These are phyloP conservation scores for Myotis lucifugus DNA, from an alignment of 2,113 vertebrate species.

Conservation along the genomic window DNA sequence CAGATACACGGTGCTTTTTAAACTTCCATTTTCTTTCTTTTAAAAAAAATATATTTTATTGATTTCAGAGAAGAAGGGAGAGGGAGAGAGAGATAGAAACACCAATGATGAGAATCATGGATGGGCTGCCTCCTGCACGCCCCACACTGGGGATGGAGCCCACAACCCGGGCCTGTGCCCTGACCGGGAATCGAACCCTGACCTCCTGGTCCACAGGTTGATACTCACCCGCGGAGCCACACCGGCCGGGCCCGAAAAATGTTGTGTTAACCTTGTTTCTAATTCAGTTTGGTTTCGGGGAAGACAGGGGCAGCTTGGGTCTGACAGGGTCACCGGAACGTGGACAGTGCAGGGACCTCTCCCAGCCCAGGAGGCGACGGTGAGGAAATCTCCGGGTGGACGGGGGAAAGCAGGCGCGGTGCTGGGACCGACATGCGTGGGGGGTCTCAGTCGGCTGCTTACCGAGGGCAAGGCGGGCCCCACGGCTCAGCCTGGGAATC, in stretches of 20 bases:
- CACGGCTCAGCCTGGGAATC: slow-evolving; percentile 52
- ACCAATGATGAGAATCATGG: too few relatives aligned
- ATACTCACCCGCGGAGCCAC: too few relatives aligned
- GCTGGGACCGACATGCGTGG: accelerated
- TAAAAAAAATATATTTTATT: too few relatives aligned
- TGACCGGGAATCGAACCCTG: too few relatives aligned
- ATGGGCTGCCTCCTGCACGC: too few relatives aligned
- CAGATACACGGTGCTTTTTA: neutral
- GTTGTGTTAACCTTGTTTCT: neutral
- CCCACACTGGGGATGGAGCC: too few relatives aligned
- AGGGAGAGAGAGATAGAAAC: too few relatives aligned
- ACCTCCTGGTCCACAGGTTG: too few relatives aligned
- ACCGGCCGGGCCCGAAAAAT: neutral
- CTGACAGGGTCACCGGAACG: neutral
- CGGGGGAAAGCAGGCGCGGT: slow-evolving; percentile 66
- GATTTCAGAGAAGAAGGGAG: too few relatives aligned
- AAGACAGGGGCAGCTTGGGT: neutral
- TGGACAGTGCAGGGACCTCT: slow-evolving; percentile 55
- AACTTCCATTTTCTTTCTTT: too few relatives aligned
- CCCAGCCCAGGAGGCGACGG: slow-evolving; percentile 60
- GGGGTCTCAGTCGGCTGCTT: neutral
- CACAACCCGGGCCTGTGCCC: too few relatives aligned
- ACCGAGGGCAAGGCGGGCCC: slow-evolving; percentile 31
- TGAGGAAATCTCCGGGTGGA: slow-evolving; percentile 72
- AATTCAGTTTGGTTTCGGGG: neutral